A percentile compares a stretch with the other conserved stretches of the same genome.
phyloP scores from a whole-genome alignment of 2,888 invertebrate genomes.

The Serrognathus titanus region DNA sequence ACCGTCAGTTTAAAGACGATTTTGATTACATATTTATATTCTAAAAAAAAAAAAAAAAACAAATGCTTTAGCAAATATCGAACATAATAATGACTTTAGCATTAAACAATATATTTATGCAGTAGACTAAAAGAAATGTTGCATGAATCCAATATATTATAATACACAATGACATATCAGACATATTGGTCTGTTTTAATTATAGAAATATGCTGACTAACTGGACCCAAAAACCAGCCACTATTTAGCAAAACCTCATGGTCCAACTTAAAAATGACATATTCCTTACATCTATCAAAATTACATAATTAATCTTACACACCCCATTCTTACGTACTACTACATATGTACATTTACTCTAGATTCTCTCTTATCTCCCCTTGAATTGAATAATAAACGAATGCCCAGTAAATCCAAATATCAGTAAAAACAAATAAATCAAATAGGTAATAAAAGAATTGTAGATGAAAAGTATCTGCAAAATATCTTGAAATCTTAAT shows the following conservation, averaged over 20 bases:
- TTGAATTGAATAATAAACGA: too few species aligned
- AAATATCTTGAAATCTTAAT: too few species aligned
- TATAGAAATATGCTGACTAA: constrained; percentile 33
- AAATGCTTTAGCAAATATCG: background rate
- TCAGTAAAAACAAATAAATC: background rate
- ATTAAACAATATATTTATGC: background rate
- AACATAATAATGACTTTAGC: too few species aligned
- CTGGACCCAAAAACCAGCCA: constrained; percentile 40
- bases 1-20: too few species aligned
- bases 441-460: too few species aligned
- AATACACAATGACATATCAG: background rate
- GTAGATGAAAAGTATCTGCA: background rate
- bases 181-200: background rate
- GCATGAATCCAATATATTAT: background rate
- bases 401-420: background rate
- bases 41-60: too few species aligned
- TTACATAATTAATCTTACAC: constrained; percentile 5
- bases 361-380: too few species aligned
- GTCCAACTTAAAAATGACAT: constrained; percentile 33
- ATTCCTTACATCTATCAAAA: constrained; percentile 19
- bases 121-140: background rate
- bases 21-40: too few species aligned
- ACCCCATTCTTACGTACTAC: constrained; percentile 10
- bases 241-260: constrained; percentile 33
- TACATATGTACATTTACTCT: background rate